Conservation (phyloP, 2,113 vertebrate species). For the Oceanodroma tethys region DNA sequence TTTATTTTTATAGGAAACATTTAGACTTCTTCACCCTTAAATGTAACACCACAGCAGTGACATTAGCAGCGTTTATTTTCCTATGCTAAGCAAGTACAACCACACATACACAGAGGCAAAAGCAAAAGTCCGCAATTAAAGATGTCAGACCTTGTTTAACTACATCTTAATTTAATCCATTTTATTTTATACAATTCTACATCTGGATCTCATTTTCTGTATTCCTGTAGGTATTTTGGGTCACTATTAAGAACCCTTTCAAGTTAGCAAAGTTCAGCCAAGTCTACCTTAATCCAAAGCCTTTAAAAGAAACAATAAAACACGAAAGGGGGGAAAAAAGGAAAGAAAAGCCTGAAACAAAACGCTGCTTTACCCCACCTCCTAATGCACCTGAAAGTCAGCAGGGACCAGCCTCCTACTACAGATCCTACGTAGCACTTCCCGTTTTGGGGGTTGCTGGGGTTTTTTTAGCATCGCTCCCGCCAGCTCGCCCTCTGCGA, state of each 20-base stretch:
- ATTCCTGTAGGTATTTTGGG: constrained; percentile 65
- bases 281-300: constrained; percentile 61
- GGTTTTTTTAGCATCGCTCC: background rate
- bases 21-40: constrained; percentile 52
- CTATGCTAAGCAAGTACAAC: constrained; percentile 35
- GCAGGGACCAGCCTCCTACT: background rate
- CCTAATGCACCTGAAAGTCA: constrained; percentile 30
- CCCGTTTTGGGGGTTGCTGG: background rate
- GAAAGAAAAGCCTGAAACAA: background rate
- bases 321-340: background rate
- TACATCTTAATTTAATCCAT: constrained; percentile 67
- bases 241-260: constrained; percentile 60
- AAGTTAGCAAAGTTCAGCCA: constrained; percentile 67
- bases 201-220: constrained; percentile 67
- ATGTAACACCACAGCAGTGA: constrained; percentile 10
- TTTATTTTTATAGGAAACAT: constrained; percentile 63
- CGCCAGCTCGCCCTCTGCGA: background rate
- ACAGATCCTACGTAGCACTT: background rate
- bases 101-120: constrained; percentile 40
- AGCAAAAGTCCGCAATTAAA: constrained; percentile 67
- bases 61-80: constrained; percentile 19
- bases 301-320: constrained; percentile 34
- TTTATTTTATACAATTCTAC: constrained; percentile 60
- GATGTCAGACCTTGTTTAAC: constrained; percentile 67
- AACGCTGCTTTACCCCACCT: background rate